A percentile compares a stretch with the other conserved stretches of the same genome.
Evolutionary conservation across 2,113 vertebrate genomes (phyloP).

Genomic region (Daphoenositta chrysoptera): DNA sequence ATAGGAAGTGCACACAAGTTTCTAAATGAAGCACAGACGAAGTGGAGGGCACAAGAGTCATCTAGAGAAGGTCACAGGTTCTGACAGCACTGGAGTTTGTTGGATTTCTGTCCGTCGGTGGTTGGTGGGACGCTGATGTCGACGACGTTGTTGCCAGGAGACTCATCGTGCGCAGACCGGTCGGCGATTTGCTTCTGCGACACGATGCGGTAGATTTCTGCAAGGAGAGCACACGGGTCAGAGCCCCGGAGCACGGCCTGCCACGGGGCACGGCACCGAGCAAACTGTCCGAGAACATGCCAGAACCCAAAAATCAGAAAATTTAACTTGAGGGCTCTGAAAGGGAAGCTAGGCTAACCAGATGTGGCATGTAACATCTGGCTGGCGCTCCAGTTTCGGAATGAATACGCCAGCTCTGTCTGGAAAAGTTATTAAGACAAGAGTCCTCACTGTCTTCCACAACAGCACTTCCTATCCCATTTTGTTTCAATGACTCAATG

Average conservation of each 20-base stretch:
- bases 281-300: background rate
- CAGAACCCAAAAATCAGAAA: background rate
- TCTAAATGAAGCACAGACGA: constrained; percentile 69
- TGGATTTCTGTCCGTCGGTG: constrained; percentile 90
- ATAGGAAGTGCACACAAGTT: constrained; percentile 71
- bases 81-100: constrained; percentile 94
- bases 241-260: background rate
- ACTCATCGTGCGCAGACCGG: constrained; percentile 88
- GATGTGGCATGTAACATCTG: background rate
- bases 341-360: background rate
- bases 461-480: rapidly evolving
- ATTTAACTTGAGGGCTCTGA: background rate
- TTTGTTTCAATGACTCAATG: background rate
- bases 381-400: background rate
- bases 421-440: background rate
- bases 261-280: rapidly evolving
- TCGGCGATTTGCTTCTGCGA: constrained; percentile 97
- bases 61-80: constrained; percentile 83
- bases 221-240: background rate
- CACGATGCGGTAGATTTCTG: constrained; percentile 97
- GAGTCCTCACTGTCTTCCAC: background rate
- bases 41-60: constrained; percentile 45
- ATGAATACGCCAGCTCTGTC: background rate
- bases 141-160: constrained; percentile 96
- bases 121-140: constrained; percentile 97